Evolutionary conservation across 2,888 invertebrate species (phyloP).

Genomic region (Lamellibrachia columna): DNA sequence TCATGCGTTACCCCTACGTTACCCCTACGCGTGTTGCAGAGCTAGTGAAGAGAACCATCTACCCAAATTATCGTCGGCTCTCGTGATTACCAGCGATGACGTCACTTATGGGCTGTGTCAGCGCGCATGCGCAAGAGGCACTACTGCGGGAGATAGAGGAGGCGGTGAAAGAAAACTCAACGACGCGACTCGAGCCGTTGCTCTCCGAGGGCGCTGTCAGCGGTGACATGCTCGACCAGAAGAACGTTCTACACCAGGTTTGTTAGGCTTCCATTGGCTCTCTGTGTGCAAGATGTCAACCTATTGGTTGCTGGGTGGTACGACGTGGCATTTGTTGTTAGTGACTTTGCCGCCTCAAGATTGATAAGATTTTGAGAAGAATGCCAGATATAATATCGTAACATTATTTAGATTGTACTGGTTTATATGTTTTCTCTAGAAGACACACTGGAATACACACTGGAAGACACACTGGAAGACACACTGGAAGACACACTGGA

Average conservation of each 20-base stretch:
- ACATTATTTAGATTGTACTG: no score
- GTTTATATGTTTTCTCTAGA: no score
- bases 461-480: no score
- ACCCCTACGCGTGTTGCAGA: neutral
- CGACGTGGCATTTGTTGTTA: no score
- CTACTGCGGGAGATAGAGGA: constrained; percentile 40
- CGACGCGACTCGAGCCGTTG: constrained; percentile 34
- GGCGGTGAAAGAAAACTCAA: constrained; percentile 40
- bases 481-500: no score
- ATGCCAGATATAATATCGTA: no score
- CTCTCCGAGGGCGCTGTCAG: constrained; percentile 31
- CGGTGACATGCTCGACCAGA: constrained; percentile 34
- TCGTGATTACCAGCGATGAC: constrained; percentile 24
- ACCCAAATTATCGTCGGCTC: neutral
- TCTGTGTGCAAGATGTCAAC: no score
- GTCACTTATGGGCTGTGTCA: constrained; percentile 40
- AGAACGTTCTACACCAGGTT: constrained; percentile 40
- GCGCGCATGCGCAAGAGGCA: constrained; percentile 36
- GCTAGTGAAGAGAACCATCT: neutral
- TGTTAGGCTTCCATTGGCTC: neutral
- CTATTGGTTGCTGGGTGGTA: no score
- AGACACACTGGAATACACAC: no score
- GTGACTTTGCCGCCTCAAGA: no score
- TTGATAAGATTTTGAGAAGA: no score
- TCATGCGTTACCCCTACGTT: no score